A percentile compares a stretch with the other conserved stretches of the same genome.
Evolutionary conservation across 2,888 invertebrate genomes (phyloP).

Genomic region (Linhomoeus sp.): DNA sequence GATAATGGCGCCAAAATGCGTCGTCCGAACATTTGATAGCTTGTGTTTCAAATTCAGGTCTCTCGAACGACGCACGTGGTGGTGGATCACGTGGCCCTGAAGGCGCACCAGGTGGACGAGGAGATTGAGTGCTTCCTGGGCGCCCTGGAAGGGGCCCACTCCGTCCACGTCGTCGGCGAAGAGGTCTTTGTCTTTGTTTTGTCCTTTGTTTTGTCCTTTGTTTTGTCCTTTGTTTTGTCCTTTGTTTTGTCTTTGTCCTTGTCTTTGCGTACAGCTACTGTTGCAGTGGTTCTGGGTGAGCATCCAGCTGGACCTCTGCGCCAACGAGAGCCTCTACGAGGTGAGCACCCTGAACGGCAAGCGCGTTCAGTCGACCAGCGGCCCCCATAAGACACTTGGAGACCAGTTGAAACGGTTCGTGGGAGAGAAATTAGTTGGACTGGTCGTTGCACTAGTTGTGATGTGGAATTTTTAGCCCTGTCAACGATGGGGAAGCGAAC

Average conservation of each 20-base stretch:
- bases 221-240: not conserved
- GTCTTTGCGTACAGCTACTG: not conserved
- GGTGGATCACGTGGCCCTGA: not conserved
- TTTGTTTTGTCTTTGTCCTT: not conserved
- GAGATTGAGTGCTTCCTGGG: slow-evolving; percentile 30
- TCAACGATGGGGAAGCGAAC: too few relatives aligned
- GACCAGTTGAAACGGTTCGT: not conserved
- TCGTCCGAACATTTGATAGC: too few relatives aligned
- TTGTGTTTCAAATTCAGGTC: not conserved
- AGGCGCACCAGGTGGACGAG: too few relatives aligned
- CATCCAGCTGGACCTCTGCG: slow-evolving; percentile 79
- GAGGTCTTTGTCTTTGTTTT: slow-evolving; percentile 7
- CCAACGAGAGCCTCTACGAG: slow-evolving; percentile 67
- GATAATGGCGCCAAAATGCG: too few relatives aligned
- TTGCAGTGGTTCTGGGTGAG: slow-evolving; percentile 90
- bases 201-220: not conserved
- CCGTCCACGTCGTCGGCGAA: slow-evolving; percentile 54
- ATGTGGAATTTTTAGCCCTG: too few relatives aligned
- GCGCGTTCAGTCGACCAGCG: too few relatives aligned
- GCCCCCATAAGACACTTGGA: too few relatives aligned
- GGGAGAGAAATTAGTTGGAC: not conserved
- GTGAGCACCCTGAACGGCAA: not conserved
- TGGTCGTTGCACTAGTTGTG: too few relatives aligned
- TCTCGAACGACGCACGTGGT: not conserved
- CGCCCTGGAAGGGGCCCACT: slow-evolving; percentile 56